Conservation (phyloP, 2,113 vertebrate species). For the Coptodon bakossiorum region DNA sequence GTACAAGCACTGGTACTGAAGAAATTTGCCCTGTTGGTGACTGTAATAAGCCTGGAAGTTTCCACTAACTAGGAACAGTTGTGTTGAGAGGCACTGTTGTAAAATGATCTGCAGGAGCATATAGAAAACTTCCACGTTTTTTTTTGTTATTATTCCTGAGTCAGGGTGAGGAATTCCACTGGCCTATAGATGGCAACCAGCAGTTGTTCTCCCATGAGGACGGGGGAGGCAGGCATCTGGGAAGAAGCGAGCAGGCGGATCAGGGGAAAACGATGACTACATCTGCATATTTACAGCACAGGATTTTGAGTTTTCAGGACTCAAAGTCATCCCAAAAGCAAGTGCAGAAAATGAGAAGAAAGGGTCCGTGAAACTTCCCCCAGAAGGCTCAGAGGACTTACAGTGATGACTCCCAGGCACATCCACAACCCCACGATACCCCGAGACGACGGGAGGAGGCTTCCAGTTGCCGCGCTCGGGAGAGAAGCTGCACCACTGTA, state of each 20-base stretch:
- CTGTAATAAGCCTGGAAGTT: constrained; percentile 51
- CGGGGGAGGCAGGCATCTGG: constrained; percentile 22
- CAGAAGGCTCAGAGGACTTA: constrained; percentile 33
- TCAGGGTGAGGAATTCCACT: constrained; percentile 49
- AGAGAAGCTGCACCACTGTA: background rate
- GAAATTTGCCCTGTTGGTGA: constrained; percentile 49
- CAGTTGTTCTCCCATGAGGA: constrained; percentile 68
- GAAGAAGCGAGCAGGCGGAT: constrained; percentile 18
- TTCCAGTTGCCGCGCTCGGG: constrained; percentile 9
- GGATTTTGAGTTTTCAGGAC: constrained; percentile 21
- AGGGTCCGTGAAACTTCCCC: background rate
- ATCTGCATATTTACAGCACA: constrained; percentile 40
- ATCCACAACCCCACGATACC: constrained; percentile 14
- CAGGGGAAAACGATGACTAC: constrained; percentile 10
- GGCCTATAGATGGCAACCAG: constrained; percentile 42
- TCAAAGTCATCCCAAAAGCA: constrained; percentile 30
- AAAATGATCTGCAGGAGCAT: constrained; percentile 63
- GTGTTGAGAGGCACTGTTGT: constrained; percentile 55
- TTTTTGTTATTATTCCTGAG: constrained; percentile 16
- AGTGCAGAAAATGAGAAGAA: background rate
- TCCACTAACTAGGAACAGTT: constrained; percentile 66
- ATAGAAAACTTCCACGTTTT: constrained; percentile 55
- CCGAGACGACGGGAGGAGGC: constrained; percentile 5
- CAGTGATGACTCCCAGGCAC: constrained; percentile 35
- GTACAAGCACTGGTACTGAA: constrained; percentile 12